These are phyloP conservation scores for Gymnogyps californianus DNA, from an alignment of 2,113 vertebrate genomes.

Conservation along the genomic window DNA sequence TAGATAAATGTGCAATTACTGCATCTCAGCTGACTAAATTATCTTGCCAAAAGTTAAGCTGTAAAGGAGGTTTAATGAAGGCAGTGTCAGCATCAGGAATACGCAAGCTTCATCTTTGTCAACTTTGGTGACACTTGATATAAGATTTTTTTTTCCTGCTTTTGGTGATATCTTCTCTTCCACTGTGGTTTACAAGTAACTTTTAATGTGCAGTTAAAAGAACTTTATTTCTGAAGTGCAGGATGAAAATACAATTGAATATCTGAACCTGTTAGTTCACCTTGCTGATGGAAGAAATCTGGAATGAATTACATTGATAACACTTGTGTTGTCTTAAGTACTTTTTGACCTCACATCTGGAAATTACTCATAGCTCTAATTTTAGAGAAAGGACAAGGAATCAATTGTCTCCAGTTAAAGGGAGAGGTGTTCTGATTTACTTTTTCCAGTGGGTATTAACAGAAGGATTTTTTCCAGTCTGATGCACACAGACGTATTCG, in stretches of 20 bases:
- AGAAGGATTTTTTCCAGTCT: neutral
- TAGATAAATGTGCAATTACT: neutral
- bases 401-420: neutral
- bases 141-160: neutral
- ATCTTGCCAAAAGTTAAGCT: neutral
- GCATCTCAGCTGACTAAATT: neutral
- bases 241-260: neutral
- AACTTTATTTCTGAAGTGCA: neutral
- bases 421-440: neutral
- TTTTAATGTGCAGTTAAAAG: neutral
- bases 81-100: neutral
- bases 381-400: neutral
- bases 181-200: neutral
- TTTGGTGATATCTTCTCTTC: neutral
- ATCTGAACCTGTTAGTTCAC: neutral
- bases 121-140: neutral
- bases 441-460: neutral
- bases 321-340: neutral
- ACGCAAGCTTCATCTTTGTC: neutral
- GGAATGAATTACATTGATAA: neutral
- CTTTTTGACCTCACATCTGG: neutral
- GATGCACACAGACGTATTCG: accelerated
- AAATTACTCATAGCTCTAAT: neutral
- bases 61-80: neutral
- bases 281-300: neutral